Conservation (phyloP, 2,888 invertebrate species). For the Xanthostigma xanthostigma region DNA sequence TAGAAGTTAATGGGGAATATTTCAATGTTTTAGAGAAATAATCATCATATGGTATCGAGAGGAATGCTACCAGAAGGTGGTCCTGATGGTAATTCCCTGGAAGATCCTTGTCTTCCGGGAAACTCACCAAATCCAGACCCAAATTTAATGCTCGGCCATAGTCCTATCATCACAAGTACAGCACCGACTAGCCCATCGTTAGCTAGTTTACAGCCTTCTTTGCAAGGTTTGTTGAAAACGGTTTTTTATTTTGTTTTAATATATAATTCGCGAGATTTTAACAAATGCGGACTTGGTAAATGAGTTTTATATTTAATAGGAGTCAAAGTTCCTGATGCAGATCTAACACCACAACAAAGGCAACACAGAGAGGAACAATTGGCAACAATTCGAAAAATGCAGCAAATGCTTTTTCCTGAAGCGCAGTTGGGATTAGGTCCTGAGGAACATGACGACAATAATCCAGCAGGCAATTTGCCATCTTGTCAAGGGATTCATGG, state of each 20-base stretch:
- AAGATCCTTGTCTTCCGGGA: constrained; percentile 1
- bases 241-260: constrained; percentile 4
- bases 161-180: constrained; percentile 24
- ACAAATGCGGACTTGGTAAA: neutral
- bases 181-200: constrained; percentile 35
- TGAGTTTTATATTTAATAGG: constrained; percentile 26
- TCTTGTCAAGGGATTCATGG: constrained; percentile 16
- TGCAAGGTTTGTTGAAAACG: constrained; percentile 32
- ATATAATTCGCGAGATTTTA: neutral
- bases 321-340: constrained; percentile 89
- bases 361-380: constrained; percentile 87
- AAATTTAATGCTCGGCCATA: constrained; percentile 21
- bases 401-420: constrained; percentile 83
- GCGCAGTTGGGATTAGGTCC: constrained; percentile 18
- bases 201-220: constrained; percentile 39
- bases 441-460: constrained; percentile 20
- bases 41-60: neutral
- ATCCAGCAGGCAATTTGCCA: constrained; percentile 24
- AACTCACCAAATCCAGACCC: constrained; percentile 2
- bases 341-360: constrained; percentile 88
- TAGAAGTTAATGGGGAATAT: neutral
- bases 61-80: neutral
- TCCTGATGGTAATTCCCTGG: neutral
- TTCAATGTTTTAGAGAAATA: neutral
- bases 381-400: constrained; percentile 82